Percentiles rank a stretch among this genome's conserved stretches.
These are phyloP conservation scores for Tadarida brasiliensis DNA, from an alignment of 2,797 vertebrate species.

Conservation along the genomic window DNA sequence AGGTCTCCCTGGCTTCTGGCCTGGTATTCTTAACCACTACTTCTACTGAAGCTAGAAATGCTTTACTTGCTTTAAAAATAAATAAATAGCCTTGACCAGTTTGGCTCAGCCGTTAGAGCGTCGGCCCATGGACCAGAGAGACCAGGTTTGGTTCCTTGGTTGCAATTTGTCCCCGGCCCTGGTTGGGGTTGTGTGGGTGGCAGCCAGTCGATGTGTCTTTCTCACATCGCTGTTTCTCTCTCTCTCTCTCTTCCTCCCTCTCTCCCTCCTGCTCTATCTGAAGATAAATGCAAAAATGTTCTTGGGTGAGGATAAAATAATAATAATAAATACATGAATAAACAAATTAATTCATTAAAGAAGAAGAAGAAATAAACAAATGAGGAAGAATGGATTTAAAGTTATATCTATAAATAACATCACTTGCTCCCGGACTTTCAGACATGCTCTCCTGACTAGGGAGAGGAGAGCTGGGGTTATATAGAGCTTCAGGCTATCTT, in stretches of 20 bases:
- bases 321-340: no score
- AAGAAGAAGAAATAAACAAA: slow-evolving; percentile 22
- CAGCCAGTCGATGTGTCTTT: no score
- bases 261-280: no score
- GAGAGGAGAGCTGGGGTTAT: neutral
- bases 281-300: no score
- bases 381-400: neutral
- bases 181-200: no score
- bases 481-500: neutral
- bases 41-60: slow-evolving; percentile 35
- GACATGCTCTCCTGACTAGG: neutral
- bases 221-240: no score
- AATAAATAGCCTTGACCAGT: neutral
- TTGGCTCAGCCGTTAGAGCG: no score
- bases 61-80: slow-evolving; percentile 21
- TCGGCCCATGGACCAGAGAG: no score
- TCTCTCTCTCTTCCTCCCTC: no score
- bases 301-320: no score
- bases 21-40: slow-evolving; percentile 2
- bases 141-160: no score
- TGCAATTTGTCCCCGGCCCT: no score
- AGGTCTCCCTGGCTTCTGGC: neutral
- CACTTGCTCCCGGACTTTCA: neutral
- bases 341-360: neutral
- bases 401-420: slow-evolving; percentile 13